Evolutionary conservation across 2,797 vertebrate genomes (phyloP), one percentile per base, ranked within the genome.

Genomic region (Tarsius wallacei): DNA sequence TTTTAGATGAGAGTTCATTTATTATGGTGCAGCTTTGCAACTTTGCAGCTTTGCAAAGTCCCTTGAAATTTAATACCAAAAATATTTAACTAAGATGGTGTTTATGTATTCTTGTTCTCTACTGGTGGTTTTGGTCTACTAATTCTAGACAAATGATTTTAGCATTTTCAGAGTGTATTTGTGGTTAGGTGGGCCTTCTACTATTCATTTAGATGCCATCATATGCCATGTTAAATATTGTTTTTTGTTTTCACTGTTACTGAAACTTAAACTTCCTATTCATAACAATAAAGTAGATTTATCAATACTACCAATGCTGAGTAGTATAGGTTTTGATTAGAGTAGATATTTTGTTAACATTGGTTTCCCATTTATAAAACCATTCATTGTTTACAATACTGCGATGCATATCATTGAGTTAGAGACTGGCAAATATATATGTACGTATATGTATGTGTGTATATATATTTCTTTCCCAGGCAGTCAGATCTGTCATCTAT

Each of bases 311-410:
- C 77, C 83, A 70, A 0, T 73, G 36, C 82, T 53, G 28, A 80
- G 14, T 57, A 17, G 55, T 59, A 55, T 9, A 87, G 53, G 33
- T 90, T 85, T 96, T 81, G 31, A 86, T 93, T 91, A 78, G 57
- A 78, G 26, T 53, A 91, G 24, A n/a, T 64, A 80, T 53, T 82
- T 85, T 74, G 36, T 85, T 90, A 63, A 31, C 19, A 15, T 16
- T 55, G 74, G 21, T 77, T 97, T 90, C 71, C 64, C 51, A 31
- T 84, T 91, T 87, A 55, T 71, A 70, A 94, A 86, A 64, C 53
- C n/a, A 59, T 24, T 76, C 55, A 47, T 22, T 77, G 51, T 83
- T 95, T 76, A 76, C 1, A 93, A 26, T 57, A 74, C 49, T 82
- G 13, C 12, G 57, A 13, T 42, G 61, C 16, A 16, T 36, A 95